Percentiles rank a stretch among this genome's conserved stretches.
Conservation (phyloP, 1,140 invertebrate species). For the Ceratina australensis region DNA sequence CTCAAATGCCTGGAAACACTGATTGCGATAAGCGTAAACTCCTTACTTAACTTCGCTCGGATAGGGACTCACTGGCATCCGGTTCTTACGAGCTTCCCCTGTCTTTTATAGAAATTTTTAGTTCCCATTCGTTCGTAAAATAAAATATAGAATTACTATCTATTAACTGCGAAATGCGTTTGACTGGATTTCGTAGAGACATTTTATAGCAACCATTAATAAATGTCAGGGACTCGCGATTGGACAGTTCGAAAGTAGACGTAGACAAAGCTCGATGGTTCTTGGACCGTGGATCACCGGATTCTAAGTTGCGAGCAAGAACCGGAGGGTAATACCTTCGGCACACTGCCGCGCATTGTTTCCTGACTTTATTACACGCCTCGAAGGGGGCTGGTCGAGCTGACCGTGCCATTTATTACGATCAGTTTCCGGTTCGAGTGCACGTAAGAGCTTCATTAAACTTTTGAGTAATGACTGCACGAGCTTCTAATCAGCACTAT, state of each 20-base stretch:
- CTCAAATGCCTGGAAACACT: slow-evolving; percentile 34
- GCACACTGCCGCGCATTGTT: slow-evolving; percentile 59
- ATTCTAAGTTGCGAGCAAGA: slow-evolving; percentile 51
- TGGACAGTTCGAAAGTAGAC: not conserved
- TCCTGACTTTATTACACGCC: slow-evolving; percentile 50
- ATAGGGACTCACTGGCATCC: too few relatives aligned
- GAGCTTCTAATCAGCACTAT: not conserved
- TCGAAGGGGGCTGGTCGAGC: not conserved
- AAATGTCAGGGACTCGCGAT: not conserved
- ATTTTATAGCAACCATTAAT: too few relatives aligned
- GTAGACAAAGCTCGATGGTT: not conserved
- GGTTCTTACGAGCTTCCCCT: too few relatives aligned
- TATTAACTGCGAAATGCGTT: too few relatives aligned
- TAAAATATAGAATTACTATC: too few relatives aligned
- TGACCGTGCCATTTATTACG: slow-evolving; percentile 42
- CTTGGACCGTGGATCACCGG: not conserved
- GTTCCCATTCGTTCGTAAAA: too few relatives aligned
- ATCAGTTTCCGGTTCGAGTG: slow-evolving; percentile 26
- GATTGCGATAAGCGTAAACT: slow-evolving; percentile 33
- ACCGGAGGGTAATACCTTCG: slow-evolving; percentile 49
- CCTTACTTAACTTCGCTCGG: not conserved
- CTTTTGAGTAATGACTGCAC: slow-evolving; percentile 20
- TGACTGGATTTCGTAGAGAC: too few relatives aligned
- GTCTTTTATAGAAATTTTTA: too few relatives aligned
- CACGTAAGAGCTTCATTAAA: slow-evolving; percentile 36